Percentiles rank a stretch among this genome's conserved stretches.
These are phyloP conservation scores for Abrostola tripartita DNA, from an alignment of 2,888 invertebrate genomes.

Conservation along the genomic window DNA sequence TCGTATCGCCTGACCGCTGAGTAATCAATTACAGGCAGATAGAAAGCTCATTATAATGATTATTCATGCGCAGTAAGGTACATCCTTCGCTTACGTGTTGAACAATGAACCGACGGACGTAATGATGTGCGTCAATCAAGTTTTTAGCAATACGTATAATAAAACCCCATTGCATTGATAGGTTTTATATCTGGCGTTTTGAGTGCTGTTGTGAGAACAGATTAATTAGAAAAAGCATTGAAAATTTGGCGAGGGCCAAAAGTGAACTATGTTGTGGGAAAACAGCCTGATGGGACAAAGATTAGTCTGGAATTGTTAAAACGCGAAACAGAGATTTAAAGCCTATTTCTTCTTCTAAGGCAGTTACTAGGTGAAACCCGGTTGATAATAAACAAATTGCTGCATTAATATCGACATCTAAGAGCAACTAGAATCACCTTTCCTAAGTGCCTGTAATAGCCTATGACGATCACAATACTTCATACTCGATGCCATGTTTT, in stretches of 20 bases:
- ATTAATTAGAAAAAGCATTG: no score
- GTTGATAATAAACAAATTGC: neutral
- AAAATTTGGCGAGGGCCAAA: no score
- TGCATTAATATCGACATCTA: neutral
- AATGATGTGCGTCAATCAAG: constrained; percentile 12
- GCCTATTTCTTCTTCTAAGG: no score
- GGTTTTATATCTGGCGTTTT: neutral
- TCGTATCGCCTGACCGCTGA: constrained; percentile 17
- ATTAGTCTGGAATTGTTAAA: no score
- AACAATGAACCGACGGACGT: constrained; percentile 29
- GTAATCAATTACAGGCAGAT: constrained; percentile 38
- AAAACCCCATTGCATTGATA: neutral
- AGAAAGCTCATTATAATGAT: constrained; percentile 44
- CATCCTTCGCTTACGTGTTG: constrained; percentile 17
- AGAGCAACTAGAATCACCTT: neutral
- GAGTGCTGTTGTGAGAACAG: no score
- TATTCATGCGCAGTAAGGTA: constrained; percentile 29
- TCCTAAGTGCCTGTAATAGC: neutral
- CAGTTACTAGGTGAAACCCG: no score
- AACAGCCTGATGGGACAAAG: neutral
- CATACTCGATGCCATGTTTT: neutral
- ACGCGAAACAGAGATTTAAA: no score
- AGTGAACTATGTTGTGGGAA: neutral
- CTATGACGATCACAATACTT: neutral
- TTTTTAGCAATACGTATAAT: constrained; percentile 7